A percentile compares a stretch with the other conserved stretches of the same genome.
These are phyloP conservation scores for Clangula hyemalis DNA, from an alignment of 2,797 vertebrate species.

Conservation along the genomic window DNA sequence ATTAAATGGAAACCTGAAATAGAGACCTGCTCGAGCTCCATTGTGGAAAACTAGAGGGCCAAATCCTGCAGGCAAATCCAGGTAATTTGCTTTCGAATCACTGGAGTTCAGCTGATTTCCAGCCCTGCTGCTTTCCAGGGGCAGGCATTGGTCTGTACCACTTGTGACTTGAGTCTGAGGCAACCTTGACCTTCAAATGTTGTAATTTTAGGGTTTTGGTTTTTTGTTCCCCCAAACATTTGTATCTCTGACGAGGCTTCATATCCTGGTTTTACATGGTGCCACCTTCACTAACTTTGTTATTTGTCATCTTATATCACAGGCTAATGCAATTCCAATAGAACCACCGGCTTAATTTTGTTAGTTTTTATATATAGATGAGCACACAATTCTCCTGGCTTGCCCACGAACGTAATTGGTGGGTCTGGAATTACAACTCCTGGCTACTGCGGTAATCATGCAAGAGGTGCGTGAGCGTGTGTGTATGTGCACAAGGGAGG, in stretches of 20 bases:
- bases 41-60: neutral
- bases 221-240: neutral
- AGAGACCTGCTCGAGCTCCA: neutral
- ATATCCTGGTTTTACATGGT: slow-evolving; percentile 67
- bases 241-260: slow-evolving; percentile 68
- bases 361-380: slow-evolving; percentile 54
- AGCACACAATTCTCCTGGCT: slow-evolving; percentile 60
- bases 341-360: slow-evolving; percentile 65
- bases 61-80: slow-evolving; percentile 7
- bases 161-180: neutral
- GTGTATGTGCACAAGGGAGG: neutral
- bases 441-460: slow-evolving; percentile 51
- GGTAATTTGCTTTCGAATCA: slow-evolving; percentile 1
- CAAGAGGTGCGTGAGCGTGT: neutral
- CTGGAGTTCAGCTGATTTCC: neutral
- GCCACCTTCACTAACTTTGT: slow-evolving; percentile 71
- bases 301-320: slow-evolving; percentile 78
- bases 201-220: neutral
- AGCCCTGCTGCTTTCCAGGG: accelerated
- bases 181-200: neutral
- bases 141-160: neutral
- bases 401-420: slow-evolving; percentile 67
- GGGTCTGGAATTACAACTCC: slow-evolving; percentile 73
- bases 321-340: slow-evolving; percentile 77
- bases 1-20: slow-evolving; percentile 26